A percentile compares a stretch with the other conserved stretches of the same genome.
These are phyloP conservation scores for Micronycteris hirsuta DNA, from an alignment of 2,113 vertebrate species.

Conservation along the genomic window DNA sequence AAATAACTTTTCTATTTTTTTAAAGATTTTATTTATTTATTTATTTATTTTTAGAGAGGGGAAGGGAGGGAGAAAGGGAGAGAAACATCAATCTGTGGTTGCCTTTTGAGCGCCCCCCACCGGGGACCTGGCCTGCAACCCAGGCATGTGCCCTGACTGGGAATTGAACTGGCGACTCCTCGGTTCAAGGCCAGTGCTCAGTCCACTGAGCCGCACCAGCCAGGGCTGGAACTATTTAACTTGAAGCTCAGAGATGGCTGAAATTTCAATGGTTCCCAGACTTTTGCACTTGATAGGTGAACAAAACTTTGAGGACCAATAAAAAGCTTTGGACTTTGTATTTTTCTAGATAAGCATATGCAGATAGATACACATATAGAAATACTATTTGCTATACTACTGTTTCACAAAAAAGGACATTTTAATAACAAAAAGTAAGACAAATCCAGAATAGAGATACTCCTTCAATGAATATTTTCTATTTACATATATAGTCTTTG, in stretches of 20 bases:
- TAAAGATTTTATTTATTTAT: no score
- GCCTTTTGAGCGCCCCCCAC: no score
- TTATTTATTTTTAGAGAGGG: no score
- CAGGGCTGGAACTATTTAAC: neutral
- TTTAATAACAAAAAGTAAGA: neutral
- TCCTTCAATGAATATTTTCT: neutral
- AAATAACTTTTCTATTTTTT: no score
- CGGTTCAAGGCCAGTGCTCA: no score
- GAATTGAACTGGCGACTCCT: no score
- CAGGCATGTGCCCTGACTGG: no score
- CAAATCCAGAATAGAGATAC: neutral
- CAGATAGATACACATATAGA: neutral
- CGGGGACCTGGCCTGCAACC: no score
- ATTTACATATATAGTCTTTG: neutral
- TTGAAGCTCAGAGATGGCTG: neutral
- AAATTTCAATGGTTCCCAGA: neutral
- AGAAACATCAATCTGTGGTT: no score
- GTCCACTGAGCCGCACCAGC: no score
- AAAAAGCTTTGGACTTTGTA: neutral
- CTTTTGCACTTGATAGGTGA: neutral
- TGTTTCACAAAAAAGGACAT: neutral
- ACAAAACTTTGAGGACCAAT: neutral
- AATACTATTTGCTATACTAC: neutral
- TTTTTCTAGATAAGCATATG: neutral
- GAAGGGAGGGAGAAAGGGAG: no score